Evolutionary conservation across 92 coral and sea anemone species (phyloP).

Genomic region (Phenganax marumi): DNA sequence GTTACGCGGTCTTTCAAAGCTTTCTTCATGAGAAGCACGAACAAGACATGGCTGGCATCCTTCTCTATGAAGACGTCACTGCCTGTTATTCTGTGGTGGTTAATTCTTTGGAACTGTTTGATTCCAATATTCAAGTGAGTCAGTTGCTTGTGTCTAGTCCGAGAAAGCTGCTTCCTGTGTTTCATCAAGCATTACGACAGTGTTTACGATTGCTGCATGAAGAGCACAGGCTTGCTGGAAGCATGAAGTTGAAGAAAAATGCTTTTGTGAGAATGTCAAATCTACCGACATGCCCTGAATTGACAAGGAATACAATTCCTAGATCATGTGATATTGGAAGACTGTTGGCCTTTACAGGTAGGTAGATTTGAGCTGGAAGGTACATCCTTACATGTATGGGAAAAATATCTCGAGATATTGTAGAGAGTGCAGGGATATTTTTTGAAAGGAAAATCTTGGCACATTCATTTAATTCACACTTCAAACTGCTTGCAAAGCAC

Average conservation of each 20-base stretch:
- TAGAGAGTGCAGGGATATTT: too few relatives aligned
- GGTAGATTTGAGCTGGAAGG: not conserved
- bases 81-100: conserved; percentile 79
- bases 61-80: conserved; percentile 69
- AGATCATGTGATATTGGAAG: conserved; percentile 87
- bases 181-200: conserved; percentile 75
- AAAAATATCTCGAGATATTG: too few relatives aligned
- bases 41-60: conserved; percentile 66
- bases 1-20: conserved; percentile 65
- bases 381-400: too few relatives aligned
- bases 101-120: conserved; percentile 84
- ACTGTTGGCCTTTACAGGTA: conserved; percentile 90
- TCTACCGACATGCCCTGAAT: conserved; percentile 91
- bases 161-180: conserved; percentile 75
- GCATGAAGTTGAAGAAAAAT: conserved; percentile 75
- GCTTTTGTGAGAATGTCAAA: conserved; percentile 80
- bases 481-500: too few relatives aligned
- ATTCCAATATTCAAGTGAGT: conserved; percentile 71
- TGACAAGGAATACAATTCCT: conserved; percentile 79
- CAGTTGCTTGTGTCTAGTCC: conserved; percentile 80
- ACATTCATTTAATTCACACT: too few relatives aligned
- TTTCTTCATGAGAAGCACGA: conserved; percentile 79
- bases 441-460: too few relatives aligned
- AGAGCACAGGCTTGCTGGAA: conserved; percentile 59
- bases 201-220: conserved; percentile 70